Evolutionary conservation across 2,113 vertebrate genomes (phyloP).

Genomic region (Phocoena phocoena): DNA sequence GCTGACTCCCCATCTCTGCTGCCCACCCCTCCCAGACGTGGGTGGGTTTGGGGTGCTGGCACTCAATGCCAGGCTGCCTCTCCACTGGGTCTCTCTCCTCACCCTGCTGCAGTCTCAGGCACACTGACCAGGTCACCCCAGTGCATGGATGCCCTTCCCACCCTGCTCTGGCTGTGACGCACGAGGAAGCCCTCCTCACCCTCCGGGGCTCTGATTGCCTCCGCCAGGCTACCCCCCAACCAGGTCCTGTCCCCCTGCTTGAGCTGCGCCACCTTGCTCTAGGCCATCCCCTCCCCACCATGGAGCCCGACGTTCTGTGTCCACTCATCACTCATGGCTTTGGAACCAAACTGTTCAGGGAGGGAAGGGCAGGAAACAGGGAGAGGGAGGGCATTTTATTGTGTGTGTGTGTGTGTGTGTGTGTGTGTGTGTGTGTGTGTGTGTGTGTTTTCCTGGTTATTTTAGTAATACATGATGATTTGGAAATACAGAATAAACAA

Average conservation of each 20-base stretch:
- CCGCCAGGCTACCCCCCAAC: not conserved
- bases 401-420: not conserved
- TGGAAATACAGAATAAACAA: not conserved
- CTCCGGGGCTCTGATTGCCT: not conserved
- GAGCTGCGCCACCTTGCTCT: not conserved
- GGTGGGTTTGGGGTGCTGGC: not conserved
- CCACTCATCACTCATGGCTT: not conserved
- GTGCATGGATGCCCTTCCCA: fast-evolving
- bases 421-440: not conserved
- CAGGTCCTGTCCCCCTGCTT: not conserved
- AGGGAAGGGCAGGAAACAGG: not conserved
- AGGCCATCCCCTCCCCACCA: not conserved
- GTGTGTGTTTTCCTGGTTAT: not conserved
- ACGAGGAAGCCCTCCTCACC: not conserved
- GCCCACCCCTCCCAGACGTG: fast-evolving
- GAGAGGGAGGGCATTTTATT: not conserved
- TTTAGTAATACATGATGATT: not conserved
- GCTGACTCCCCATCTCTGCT: not conserved
- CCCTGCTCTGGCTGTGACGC: not conserved
- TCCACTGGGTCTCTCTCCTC: not conserved
- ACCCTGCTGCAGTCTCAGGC: not conserved
- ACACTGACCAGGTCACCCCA: not conserved
- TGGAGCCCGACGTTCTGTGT: not conserved
- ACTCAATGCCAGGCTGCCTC: not conserved
- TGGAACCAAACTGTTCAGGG: not conserved